Conservation (phyloP, 2,888 invertebrate genomes). For the Hylaea fasciaria region DNA sequence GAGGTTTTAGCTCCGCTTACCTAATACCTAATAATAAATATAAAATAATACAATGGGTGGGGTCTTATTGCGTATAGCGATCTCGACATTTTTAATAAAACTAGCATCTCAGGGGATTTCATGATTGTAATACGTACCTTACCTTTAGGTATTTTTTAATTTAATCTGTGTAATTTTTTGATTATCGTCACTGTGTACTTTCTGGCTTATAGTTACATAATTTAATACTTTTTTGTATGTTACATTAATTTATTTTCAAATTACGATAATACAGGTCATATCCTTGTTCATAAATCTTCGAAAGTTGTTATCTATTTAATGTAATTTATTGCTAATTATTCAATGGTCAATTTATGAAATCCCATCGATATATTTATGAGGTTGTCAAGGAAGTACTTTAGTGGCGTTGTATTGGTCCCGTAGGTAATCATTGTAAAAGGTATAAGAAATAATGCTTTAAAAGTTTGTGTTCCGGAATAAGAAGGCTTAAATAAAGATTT, state of each 20-base stretch:
- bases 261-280: neutral
- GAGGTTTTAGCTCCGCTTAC: no score
- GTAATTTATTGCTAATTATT: constrained; percentile 53
- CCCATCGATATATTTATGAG: constrained; percentile 40
- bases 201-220: no score
- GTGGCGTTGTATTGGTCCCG: constrained; percentile 32
- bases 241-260: neutral
- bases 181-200: no score
- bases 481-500: no score
- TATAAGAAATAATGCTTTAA: neutral
- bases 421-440: constrained; percentile 7
- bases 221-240: neutral
- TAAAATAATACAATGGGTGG: no score
- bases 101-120: no score
- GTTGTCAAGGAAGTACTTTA: constrained; percentile 8
- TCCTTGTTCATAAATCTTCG: constrained; percentile 18
- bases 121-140: no score
- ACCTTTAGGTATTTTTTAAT: no score
- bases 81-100: no score
- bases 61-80: no score
- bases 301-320: constrained; percentile 57
- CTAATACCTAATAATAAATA: no score
- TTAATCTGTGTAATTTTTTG: no score
- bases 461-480: neutral
- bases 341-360: constrained; percentile 57